These are phyloP conservation scores for Parapsyche elsis DNA, from an alignment of 1,140 invertebrate species.

Conservation along the genomic window DNA sequence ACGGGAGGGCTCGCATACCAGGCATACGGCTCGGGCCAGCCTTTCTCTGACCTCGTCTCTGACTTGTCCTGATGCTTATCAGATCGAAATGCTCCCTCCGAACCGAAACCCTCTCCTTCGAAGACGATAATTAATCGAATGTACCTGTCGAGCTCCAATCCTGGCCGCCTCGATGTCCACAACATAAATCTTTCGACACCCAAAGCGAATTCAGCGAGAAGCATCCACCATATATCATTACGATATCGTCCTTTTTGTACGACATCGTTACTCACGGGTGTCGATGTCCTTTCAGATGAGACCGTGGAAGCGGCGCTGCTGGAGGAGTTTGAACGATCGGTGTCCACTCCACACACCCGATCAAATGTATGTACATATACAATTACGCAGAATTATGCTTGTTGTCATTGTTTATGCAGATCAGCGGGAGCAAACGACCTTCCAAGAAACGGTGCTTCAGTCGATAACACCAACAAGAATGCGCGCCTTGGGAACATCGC, in stretches of 20 bases:
- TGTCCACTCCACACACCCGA: too few species aligned
- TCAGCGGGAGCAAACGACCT: conserved; percentile 27
- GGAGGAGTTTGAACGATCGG: background rate
- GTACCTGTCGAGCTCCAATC: background rate
- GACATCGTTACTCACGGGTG: background rate
- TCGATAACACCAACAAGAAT: conserved; percentile 19
- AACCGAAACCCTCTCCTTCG: conserved; percentile 1
- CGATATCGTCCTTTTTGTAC: too few species aligned
- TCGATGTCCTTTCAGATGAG: background rate
- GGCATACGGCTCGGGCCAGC: too few species aligned
- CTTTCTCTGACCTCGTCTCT: conserved; percentile 12
- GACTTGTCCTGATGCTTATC: conserved; percentile 13
- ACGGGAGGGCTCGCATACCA: too few species aligned
- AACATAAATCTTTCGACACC: conserved; percentile 13
- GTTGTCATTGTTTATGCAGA: conserved; percentile 38
- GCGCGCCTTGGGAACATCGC: conserved; percentile 29
- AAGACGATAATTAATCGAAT: conserved; percentile 18
- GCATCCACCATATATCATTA: too few species aligned
- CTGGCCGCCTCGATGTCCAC: background rate
- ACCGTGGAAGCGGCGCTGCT: background rate
- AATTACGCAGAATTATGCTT: conserved; percentile 19
- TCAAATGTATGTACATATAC: background rate
- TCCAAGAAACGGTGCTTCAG: conserved; percentile 30
- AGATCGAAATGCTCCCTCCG: background rate
- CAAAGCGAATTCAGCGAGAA: background rate